These are phyloP conservation scores for Agapornis roseicollis DNA, from an alignment of 2,113 vertebrate genomes.

Conservation along the genomic window DNA sequence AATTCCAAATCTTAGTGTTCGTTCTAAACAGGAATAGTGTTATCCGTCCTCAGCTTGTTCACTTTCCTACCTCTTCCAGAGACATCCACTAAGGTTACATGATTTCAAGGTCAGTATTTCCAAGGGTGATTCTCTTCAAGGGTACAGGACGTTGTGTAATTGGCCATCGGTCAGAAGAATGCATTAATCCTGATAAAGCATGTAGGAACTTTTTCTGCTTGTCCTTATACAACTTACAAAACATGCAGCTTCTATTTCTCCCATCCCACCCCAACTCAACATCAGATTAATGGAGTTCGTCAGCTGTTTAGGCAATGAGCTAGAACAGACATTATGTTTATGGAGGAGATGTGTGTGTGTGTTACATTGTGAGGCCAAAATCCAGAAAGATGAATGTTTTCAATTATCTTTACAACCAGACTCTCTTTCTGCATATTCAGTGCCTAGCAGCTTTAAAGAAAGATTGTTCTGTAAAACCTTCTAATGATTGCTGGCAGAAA, in stretches of 20 bases:
- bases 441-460: neutral
- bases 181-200: neutral
- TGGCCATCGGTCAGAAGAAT: conserved; percentile 28
- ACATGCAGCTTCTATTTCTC: neutral
- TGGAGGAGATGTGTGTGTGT: neutral
- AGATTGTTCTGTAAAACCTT: neutral
- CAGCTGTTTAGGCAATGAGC: conserved; percentile 34
- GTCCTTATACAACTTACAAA: conserved; percentile 1
- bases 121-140: conserved; percentile 21
- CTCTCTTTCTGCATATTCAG: neutral
- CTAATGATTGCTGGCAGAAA: neutral
- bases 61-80: neutral
- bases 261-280: neutral
- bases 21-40: neutral
- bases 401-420: neutral
- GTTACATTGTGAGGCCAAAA: neutral
- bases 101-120: conserved; percentile 26
- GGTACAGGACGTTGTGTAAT: neutral
- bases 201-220: conserved; percentile 26
- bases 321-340: conserved; percentile 11
- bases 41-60: neutral
- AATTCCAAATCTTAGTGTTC: neutral
- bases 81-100: neutral
- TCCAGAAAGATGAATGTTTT: neutral
- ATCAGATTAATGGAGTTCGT: conserved; percentile 20